Conservation (phyloP, 2,113 vertebrate species). For the Leptosomus discolor region DNA sequence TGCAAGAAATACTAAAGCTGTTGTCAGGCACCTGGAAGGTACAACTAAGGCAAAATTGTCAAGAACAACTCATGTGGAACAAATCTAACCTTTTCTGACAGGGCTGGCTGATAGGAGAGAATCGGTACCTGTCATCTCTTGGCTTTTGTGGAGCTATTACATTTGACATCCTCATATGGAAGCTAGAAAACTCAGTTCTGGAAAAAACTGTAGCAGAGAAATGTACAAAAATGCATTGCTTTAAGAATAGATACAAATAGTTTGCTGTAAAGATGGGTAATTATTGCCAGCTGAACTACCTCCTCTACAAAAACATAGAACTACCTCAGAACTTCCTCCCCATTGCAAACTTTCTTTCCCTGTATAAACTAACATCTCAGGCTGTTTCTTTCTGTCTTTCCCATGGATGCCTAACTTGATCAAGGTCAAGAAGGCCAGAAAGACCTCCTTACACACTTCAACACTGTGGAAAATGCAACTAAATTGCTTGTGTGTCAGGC, state of each 20-base stretch:
- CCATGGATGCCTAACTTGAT: not conserved
- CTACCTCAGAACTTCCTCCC: not conserved
- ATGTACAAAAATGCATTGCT: not conserved
- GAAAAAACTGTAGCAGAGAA: not conserved
- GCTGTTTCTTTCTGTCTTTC: not conserved
- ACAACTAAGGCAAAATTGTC: not conserved
- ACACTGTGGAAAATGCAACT: not conserved
- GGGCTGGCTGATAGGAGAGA: not conserved
- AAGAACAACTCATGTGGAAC: not conserved
- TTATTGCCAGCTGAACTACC: not conserved
- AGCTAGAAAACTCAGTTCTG: not conserved
- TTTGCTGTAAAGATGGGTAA: not conserved
- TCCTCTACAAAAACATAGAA: not conserved
- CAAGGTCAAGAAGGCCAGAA: not conserved
- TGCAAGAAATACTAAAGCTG: not conserved
- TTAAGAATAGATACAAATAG: not conserved
- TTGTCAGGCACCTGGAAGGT: not conserved
- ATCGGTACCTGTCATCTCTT: not conserved
- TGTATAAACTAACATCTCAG: not conserved
- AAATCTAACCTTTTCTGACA: not conserved
- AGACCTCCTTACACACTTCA: not conserved
- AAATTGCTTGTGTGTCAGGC: not conserved
- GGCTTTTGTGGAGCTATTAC: not conserved
- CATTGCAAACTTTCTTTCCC: not conserved
- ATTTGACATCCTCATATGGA: slow-evolving; percentile 22